Conservation (phyloP, 2,888 invertebrate genomes). For the Lampropteryx suffumata region DNA sequence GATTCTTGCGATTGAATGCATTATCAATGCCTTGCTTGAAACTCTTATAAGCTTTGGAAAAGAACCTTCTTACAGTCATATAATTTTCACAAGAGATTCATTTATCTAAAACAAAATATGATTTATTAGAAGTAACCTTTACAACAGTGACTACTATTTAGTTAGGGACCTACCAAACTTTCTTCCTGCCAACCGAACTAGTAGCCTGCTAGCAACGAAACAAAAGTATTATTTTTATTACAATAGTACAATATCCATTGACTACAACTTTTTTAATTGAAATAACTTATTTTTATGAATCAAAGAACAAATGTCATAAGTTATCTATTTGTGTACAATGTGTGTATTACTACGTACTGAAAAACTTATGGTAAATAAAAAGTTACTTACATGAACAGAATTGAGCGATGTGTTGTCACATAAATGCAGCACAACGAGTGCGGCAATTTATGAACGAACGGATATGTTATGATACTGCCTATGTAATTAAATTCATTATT, state of each 20-base stretch:
- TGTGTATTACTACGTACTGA: too few species aligned
- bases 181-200: constrained; percentile 8
- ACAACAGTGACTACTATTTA: constrained; percentile 32
- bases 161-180: background rate
- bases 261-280: too few species aligned
- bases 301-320: too few species aligned
- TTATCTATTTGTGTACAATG: too few species aligned
- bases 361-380: too few species aligned
- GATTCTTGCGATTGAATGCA: constrained; percentile 85
- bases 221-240: too few species aligned
- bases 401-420: background rate
- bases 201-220: too few species aligned
- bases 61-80: constrained; percentile 58
- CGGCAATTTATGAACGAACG: background rate
- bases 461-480: too few species aligned
- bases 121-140: constrained; percentile 38
- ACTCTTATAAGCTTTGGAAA: constrained; percentile 51
- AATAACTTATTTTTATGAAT: too few species aligned
- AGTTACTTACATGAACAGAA: constrained; percentile 3
- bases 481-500: background rate
- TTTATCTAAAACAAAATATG: constrained; percentile 57
- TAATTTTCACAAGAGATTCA: constrained; percentile 20
- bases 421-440: constrained; percentile 10
- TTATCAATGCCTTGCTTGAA: constrained; percentile 47
- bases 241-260: too few species aligned